phyloP scores from a whole-genome alignment of 2,888 invertebrate genomes.

The Dioctria linearis region DNA sequence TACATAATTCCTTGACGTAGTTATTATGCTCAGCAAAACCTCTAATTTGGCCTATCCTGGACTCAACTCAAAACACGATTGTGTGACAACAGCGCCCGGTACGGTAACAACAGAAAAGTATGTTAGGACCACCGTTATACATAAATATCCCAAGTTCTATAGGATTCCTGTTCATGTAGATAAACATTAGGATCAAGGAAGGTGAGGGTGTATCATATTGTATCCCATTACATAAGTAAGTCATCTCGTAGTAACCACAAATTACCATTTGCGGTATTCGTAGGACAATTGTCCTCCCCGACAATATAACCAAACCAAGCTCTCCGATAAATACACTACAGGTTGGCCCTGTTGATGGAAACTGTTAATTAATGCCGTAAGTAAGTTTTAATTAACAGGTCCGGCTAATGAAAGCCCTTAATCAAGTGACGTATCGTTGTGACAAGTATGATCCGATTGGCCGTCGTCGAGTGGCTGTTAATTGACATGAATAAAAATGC shows the following conservation, averaged over 20 bases:
- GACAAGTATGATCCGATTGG: slow-evolving; percentile 41
- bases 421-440: slow-evolving; percentile 22
- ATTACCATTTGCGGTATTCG: slow-evolving; percentile 54
- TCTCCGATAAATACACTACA: slow-evolving; percentile 1
- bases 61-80: neutral
- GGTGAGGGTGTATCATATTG: neutral
- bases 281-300: slow-evolving; percentile 46
- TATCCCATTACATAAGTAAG: slow-evolving; percentile 42
- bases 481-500: slow-evolving; percentile 8
- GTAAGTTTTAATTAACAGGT: slow-evolving; percentile 51
- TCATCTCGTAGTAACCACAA: slow-evolving; percentile 54
- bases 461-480: slow-evolving; percentile 15
- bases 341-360: slow-evolving; percentile 34
- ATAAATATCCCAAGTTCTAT: too few species aligned
- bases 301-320: neutral
- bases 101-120: too few species aligned
- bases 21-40: neutral
- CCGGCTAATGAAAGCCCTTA: slow-evolving; percentile 27
- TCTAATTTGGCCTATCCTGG: slow-evolving; percentile 18
- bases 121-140: too few species aligned
- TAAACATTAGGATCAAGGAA: too few species aligned
- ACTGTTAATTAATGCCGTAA: slow-evolving; percentile 51
- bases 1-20: neutral
- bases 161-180: too few species aligned
- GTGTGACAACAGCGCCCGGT: neutral